Percentiles rank a stretch among this genome's conserved stretches.
These are phyloP conservation scores for Cyprinella venusta DNA, from an alignment of 2,797 vertebrate species.

Conservation along the genomic window DNA sequence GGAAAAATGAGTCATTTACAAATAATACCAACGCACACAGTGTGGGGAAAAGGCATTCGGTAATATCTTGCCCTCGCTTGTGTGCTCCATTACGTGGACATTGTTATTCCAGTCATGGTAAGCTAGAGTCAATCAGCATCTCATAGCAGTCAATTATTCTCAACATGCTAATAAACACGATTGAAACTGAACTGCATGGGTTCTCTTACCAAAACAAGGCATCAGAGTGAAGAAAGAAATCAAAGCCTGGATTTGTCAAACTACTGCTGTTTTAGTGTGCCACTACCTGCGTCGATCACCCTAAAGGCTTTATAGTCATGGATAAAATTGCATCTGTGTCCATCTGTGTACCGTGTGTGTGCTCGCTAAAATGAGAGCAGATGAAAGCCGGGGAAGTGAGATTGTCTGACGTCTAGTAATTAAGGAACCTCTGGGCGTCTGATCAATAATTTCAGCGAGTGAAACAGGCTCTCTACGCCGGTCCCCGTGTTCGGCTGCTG, in stretches of 20 bases:
- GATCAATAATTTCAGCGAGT: constrained; percentile 36
- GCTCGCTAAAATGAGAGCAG: constrained; percentile 11
- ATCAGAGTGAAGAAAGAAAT: background rate
- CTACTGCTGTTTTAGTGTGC: background rate
- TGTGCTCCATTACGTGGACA: constrained; percentile 16
- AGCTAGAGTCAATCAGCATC: constrained; percentile 17
- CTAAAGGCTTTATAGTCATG: background rate
- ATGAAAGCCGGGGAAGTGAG: constrained; percentile 33
- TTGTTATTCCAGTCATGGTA: constrained; percentile 43
- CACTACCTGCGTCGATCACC: background rate
- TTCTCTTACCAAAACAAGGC: background rate
- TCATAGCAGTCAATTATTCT: constrained; percentile 10
- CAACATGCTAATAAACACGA: constrained; percentile 1
- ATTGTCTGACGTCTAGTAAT: constrained; percentile 9
- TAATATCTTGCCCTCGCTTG: constrained; percentile 9
- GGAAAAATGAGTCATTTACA: constrained; percentile 7
- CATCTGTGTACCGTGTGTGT: background rate
- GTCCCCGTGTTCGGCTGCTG: background rate
- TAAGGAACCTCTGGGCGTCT: constrained; percentile 33
- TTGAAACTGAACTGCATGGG: background rate
- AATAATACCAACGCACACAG: background rate
- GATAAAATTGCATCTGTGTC: background rate
- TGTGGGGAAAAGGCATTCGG: background rate
- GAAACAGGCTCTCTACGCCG: constrained; percentile 13
- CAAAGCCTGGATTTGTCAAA: constrained; percentile 5